Percentiles rank a stretch among this genome's conserved stretches.
phyloP scores from a whole-genome alignment of 2,888 invertebrate genomes.

The Melanotus villosus region DNA sequence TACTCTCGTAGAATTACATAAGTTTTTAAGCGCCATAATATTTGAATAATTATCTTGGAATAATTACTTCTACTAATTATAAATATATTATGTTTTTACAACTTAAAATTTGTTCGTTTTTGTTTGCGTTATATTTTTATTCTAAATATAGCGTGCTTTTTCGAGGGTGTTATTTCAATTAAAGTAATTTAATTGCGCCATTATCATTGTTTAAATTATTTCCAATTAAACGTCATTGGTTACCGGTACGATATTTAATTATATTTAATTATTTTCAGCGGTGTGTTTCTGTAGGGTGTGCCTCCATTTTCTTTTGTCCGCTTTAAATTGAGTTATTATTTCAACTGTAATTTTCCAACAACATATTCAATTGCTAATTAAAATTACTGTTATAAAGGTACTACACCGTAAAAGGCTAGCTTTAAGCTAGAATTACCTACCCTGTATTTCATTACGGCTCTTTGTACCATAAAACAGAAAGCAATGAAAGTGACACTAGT shows the following conservation, averaged over 20 bases:
- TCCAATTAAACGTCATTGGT: conserved; percentile 26
- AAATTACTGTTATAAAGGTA: conserved; percentile 1
- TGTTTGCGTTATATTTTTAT: too few species aligned
- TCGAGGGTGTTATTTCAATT: neutral
- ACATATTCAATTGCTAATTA: conserved; percentile 16
- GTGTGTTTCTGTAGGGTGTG: neutral
- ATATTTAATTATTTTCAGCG: conserved; percentile 18
- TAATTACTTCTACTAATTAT: conserved; percentile 36
- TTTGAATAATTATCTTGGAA: conserved; percentile 35
- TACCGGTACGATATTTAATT: conserved; percentile 18
- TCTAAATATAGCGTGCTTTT: neutral
- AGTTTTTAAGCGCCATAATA: conserved; percentile 29
- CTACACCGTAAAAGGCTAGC: conserved; percentile 8
- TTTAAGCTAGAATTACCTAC: neutral
- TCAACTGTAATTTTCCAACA: neutral
- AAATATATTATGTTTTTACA: conserved; percentile 7
- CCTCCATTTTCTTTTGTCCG: conserved; percentile 16
- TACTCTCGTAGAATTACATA: conserved; percentile 28
- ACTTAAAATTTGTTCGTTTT: neutral
- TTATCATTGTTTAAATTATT: conserved; percentile 29
- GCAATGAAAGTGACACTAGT: neutral
- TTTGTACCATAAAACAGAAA: neutral
- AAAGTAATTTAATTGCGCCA: conserved; percentile 19
- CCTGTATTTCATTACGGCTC: neutral
- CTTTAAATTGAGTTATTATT: conserved; percentile 17